Base-by-base conservation (phyloP, 2,113 vertebrate genomes). In the Bostrychus sinensis region DNA sequence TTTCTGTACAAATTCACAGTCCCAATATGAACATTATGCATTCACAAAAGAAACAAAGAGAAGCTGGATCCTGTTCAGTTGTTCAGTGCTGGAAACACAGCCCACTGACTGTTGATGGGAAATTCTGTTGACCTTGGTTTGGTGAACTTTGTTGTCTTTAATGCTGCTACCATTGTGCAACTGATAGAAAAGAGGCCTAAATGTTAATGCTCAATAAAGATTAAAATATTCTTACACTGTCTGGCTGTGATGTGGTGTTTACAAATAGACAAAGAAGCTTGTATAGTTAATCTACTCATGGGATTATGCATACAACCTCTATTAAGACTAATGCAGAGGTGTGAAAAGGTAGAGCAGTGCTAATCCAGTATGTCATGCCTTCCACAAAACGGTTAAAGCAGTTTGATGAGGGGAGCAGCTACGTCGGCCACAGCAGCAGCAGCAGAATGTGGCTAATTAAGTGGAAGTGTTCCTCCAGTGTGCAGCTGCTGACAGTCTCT, bases 381-480 rank as follows among this genome's bases (percentile, higher is more conserved):
- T 64, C 1, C 20, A n/a, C 1, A 56, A 42, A 34, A 30, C 5
- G 28, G 20, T n/a, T 1, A 56, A 12, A 20, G 23, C 22, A 6
- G 56, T 68, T 42, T 75, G 77, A 70, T 71, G 75, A 56, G 56
- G 51, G 58, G 58, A 53, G 62, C 74, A 63, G 57, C n/a, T n/a
- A 60, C 20, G 62, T 62, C 23, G 58, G 43, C 43, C 43, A 23
- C 5, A 8, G 59, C 36, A 60, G 55, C 60, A 37, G 32, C 62
- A 23, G 26, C 20, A 57, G n/a, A 72, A 77, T 50, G 20, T 14
- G 53, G 67, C 60, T 78, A 80, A 83, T 84, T 81, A 85, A 73
- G 62, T 19, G 34, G 43, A 77, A 32, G 61, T 46, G 70, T 75
- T 64, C 57, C 39, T 56, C 46, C 56, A 70, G 30, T 7, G 46